Evolutionary conservation across 2,113 vertebrate species (phyloP).

Genomic region (Datnioides undecimradiatus): DNA sequence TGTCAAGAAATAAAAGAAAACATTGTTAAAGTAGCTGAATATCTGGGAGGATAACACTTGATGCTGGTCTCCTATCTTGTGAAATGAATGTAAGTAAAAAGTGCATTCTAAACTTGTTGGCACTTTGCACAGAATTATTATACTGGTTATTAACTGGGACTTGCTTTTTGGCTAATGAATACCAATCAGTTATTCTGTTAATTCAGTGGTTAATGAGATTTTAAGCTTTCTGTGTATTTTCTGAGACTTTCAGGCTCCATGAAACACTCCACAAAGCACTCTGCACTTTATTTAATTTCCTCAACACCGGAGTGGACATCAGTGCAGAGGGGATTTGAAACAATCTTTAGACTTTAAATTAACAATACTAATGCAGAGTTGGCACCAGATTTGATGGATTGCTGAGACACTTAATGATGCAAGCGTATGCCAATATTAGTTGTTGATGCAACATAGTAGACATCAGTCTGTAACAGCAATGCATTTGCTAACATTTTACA

Average conservation of each 20-base stretch:
- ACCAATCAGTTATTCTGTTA: background rate
- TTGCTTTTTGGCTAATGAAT: background rate
- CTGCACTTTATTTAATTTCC: conserved; percentile 6
- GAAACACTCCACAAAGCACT: background rate
- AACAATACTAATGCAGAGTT: background rate
- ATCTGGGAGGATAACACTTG: no score
- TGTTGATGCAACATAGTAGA: conserved; percentile 45
- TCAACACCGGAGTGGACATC: background rate
- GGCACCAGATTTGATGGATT: background rate
- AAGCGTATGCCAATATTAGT: conserved; percentile 14
- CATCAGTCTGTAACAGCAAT: conserved; percentile 32
- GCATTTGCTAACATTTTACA: conserved; percentile 14
- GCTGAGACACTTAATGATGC: conserved; percentile 18
- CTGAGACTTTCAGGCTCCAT: background rate
- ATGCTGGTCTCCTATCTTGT: background rate
- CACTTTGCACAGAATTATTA: background rate
- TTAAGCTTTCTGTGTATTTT: conserved; percentile 5
- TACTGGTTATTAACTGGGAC: background rate
- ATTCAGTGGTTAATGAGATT: background rate
- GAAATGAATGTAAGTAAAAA: background rate
- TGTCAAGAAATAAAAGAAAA: background rate
- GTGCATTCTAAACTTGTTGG: background rate
- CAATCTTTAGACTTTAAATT: background rate
- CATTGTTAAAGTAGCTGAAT: no score
- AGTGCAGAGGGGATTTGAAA: conserved; percentile 2